Percentiles rank a stretch among this genome's conserved stretches.
These are phyloP conservation scores for Aphis gossypii DNA, from an alignment of 1,140 invertebrate genomes.

Conservation along the genomic window DNA sequence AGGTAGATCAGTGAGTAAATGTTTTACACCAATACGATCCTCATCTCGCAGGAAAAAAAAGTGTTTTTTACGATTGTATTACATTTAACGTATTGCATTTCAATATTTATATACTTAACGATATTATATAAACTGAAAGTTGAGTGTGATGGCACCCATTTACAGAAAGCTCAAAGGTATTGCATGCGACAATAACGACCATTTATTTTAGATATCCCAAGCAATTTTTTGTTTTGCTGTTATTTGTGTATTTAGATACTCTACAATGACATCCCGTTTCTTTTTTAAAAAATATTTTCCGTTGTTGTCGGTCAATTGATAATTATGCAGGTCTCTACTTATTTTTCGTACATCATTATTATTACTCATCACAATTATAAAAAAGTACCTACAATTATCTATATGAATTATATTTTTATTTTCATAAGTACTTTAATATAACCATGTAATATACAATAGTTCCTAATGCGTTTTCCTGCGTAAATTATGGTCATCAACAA, in stretches of 20 bases:
- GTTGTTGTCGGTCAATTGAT: neutral
- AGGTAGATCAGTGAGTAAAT: no score
- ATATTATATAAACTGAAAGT: no score
- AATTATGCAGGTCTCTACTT: neutral
- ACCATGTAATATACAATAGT: neutral
- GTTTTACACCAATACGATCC: no score
- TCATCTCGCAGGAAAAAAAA: neutral
- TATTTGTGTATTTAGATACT: no score
- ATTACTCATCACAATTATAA: neutral
- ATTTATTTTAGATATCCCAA: neutral
- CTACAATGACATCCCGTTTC: neutral
- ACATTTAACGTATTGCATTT: neutral
- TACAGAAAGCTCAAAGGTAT: no score
- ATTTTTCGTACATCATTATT: neutral
- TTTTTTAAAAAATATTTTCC: neutral
- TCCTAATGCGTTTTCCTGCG: neutral
- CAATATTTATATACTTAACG: no score
- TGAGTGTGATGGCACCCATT: no score
- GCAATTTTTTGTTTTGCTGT: neutral
- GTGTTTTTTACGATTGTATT: neutral
- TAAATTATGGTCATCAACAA: neutral
- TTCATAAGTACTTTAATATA: neutral
- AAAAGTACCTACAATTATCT: neutral
- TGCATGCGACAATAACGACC: neutral
- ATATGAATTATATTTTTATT: neutral